A percentile compares a stretch with the other conserved stretches of the same genome.
Evolutionary conservation across 2,888 invertebrate genomes (phyloP).

Genomic region (Eristalis arbustorum): DNA sequence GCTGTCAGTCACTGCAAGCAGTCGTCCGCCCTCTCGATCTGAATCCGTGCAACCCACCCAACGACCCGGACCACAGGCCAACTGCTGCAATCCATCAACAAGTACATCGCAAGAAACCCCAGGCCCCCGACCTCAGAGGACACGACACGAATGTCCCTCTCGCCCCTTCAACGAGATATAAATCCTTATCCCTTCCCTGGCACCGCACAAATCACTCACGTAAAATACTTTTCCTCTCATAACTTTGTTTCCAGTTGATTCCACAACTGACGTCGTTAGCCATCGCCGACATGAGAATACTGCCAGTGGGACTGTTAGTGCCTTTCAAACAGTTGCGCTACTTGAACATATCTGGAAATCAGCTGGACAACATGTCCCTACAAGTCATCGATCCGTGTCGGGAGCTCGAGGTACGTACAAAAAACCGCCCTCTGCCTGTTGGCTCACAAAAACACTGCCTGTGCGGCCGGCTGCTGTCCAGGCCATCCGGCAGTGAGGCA

Average conservation of each 20-base stretch:
- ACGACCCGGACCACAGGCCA: background rate
- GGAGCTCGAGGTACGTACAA: constrained; percentile 77
- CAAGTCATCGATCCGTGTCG: constrained; percentile 79
- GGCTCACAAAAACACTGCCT: background rate
- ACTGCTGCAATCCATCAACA: constrained; percentile 9
- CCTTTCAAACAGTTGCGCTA: constrained; percentile 82
- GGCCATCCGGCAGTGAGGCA: constrained; percentile 21
- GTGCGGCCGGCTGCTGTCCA: constrained; percentile 12
- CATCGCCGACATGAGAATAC: constrained; percentile 79
- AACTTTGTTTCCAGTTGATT: constrained; percentile 75
- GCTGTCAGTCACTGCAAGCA: no score
- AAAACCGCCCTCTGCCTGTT: background rate
- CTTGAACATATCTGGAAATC: constrained; percentile 88
- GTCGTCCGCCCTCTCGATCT: background rate
- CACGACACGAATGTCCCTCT: no score
- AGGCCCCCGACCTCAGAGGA: background rate
- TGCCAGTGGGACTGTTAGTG: constrained; percentile 79
- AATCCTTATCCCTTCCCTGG: background rate
- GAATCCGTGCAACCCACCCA: background rate
- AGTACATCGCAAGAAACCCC: background rate
- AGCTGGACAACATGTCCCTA: constrained; percentile 81
- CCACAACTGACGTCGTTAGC: constrained; percentile 79
- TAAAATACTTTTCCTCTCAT: constrained; percentile 32
- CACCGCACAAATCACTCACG: background rate
- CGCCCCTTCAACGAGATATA: background rate